These are phyloP conservation scores for Terrapene triunguis DNA, from an alignment of 2,113 vertebrate species.

Conservation along the genomic window DNA sequence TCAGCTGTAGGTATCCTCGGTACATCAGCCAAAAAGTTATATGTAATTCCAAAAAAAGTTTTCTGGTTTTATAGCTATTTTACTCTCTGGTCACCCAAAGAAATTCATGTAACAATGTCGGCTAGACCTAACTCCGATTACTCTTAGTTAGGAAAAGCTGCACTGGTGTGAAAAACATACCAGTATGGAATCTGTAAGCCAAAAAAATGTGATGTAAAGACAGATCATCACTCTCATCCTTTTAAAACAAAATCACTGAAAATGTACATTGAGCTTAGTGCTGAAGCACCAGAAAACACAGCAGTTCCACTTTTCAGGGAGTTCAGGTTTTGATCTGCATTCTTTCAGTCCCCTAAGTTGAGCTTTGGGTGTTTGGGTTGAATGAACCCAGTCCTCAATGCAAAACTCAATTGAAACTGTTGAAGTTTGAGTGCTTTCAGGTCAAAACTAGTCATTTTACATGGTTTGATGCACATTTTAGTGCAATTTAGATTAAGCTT, in stretches of 20 bases:
- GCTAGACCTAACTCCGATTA: neutral
- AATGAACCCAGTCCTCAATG: accelerated
- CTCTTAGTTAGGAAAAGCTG: neutral
- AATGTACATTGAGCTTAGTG: neutral
- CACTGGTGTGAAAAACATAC: neutral
- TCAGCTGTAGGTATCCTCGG: neutral
- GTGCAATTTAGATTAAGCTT: neutral
- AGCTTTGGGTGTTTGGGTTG: neutral
- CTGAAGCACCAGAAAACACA: neutral
- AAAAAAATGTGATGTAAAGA: neutral
- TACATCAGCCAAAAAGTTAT: neutral
- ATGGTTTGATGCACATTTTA: neutral
- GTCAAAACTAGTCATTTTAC: neutral
- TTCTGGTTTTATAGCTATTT: neutral
- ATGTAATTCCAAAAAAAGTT: neutral
- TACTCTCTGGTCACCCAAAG: conserved; percentile 22
- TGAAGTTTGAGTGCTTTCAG: neutral
- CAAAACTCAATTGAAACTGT: neutral
- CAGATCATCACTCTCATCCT: neutral
- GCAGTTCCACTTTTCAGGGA: neutral
- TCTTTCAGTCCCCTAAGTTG: neutral
- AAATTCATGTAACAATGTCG: neutral
- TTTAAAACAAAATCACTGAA: neutral
- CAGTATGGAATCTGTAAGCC: neutral
- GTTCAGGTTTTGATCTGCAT: neutral